Evolutionary conservation across 2,888 invertebrate species (phyloP).

Genomic region (Alloscopus bannaensis): DNA sequence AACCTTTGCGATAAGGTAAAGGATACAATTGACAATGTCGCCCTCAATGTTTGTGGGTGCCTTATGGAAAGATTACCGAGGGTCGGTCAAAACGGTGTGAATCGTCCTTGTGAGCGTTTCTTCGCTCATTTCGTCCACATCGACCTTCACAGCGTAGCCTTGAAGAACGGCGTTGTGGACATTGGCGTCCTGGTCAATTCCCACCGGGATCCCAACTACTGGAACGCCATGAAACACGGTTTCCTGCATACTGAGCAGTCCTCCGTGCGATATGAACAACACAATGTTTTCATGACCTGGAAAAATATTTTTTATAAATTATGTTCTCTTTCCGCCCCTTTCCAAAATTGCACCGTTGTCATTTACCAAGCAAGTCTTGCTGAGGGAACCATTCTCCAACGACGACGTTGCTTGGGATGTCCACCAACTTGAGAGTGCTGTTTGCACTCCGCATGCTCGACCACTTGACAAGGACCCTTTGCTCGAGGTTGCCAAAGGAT

Average conservation of each 20-base stretch:
- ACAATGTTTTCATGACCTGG: constrained; percentile 78
- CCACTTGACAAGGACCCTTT: constrained; percentile 89
- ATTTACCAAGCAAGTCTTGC: constrained; percentile 82
- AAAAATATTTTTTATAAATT: neutral
- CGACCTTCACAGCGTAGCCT: constrained; percentile 77
- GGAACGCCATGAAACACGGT: constrained; percentile 80
- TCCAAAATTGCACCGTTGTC: neutral
- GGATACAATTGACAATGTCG: neutral
- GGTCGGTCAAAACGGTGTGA: constrained; percentile 25
- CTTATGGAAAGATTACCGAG: constrained; percentile 32
- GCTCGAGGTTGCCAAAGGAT: constrained; percentile 85
- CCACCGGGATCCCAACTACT: constrained; percentile 78
- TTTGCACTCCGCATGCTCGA: neutral
- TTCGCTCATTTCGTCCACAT: constrained; percentile 77
- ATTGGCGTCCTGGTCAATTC: constrained; percentile 77
- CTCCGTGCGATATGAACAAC: constrained; percentile 82
- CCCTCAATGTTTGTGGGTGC: too few relatives aligned
- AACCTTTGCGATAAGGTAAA: constrained; percentile 23
- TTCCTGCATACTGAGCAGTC: constrained; percentile 81
- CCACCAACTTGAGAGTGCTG: neutral
- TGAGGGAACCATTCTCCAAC: constrained; percentile 79
- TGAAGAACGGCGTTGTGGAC: constrained; percentile 78
- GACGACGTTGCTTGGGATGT: constrained; percentile 36
- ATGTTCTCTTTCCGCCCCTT: neutral
- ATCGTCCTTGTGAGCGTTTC: constrained; percentile 69